Evolutionary conservation across 2,888 invertebrate species (phyloP), one percentile per base, ranked within the genome.

Genomic region (Pegoplata infirma): DNA sequence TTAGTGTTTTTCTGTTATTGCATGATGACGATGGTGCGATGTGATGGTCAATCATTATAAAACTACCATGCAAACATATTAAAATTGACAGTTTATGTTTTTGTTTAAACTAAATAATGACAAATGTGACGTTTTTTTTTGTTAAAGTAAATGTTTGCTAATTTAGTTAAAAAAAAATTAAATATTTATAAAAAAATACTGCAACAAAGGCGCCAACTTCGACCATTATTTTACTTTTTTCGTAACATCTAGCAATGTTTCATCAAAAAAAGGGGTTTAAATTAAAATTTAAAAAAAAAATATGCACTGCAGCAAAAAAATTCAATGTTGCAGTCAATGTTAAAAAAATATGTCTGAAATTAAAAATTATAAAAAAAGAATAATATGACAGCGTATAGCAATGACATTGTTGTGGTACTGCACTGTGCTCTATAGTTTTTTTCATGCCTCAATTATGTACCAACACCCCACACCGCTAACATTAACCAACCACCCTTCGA

Each of bases 1-100:
- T 71, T 40, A 16, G 25, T 44, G 12, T 46, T 40, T 53, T 16
- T 5, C 23, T n/a, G 17, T 32, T 72, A 55, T 44, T 49, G n/a
- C n/a, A n/a, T 72, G 36, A 25, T 19, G 14, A 8, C 40, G 28
- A 32, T 25, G 7, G 44, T 53, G 23, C 14, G 46, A 53, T 68
- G 75, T 36, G 63, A 63, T 75, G 75, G 77, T 61, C 77, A 78
- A 64, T 77, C 76, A 77, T 61, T 67, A 61, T 32, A 8, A n/a
- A 40, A 44, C 59, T 46, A 63, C 77, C 68, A 78, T 74, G 73
- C 77, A 74, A 74, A 74, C 58, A 36, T 17, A 74, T 78, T 78
- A 53, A 78, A 78, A 74, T 74, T 78, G 59, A 74, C 68, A 53
- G 53, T 28, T 28, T 28, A 5, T 23, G 47, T 56, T 44, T 25